A percentile compares a stretch with the other conserved stretches of the same genome.
phyloP scores from a whole-genome alignment of 2,888 invertebrate genomes.

The Lathronympha strigana region DNA sequence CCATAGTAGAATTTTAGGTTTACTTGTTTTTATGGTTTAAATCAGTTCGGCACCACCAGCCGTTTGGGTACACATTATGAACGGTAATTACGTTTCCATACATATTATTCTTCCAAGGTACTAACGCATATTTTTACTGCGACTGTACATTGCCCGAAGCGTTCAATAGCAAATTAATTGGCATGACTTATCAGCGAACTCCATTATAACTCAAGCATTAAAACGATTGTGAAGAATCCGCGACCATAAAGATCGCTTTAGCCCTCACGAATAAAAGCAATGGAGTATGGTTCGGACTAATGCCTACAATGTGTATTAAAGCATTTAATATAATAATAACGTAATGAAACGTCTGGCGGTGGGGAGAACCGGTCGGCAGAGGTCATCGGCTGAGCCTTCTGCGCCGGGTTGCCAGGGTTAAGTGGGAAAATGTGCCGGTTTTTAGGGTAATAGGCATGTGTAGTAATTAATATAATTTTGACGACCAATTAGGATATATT shows the following conservation, averaged over 20 bases:
- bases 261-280: conserved; percentile 69
- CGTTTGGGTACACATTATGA: too few relatives aligned
- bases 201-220: conserved; percentile 38
- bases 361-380: conserved; percentile 78
- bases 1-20: too few relatives aligned
- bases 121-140: neutral
- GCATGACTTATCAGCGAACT: conserved; percentile 33
- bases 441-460: conserved; percentile 21
- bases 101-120: too few relatives aligned
- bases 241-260: conserved; percentile 69
- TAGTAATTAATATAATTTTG: too few relatives aligned
- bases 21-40: too few relatives aligned
- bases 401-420: conserved; percentile 70
- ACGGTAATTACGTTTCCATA: too few relatives aligned
- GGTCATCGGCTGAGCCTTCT: conserved; percentile 83
- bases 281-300: conserved; percentile 73
- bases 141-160: conserved; percentile 6
- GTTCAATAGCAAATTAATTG: conserved; percentile 32
- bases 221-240: conserved; percentile 57
- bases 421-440: conserved; percentile 9
- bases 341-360: conserved; percentile 81
- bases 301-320: conserved; percentile 83
- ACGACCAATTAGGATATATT: too few relatives aligned
- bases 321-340: conserved; percentile 85
- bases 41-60: too few relatives aligned